phyloP scores from a whole-genome alignment of 53 echinoderm and acorn worm genomes.

The Apostichopus leukothele region DNA sequence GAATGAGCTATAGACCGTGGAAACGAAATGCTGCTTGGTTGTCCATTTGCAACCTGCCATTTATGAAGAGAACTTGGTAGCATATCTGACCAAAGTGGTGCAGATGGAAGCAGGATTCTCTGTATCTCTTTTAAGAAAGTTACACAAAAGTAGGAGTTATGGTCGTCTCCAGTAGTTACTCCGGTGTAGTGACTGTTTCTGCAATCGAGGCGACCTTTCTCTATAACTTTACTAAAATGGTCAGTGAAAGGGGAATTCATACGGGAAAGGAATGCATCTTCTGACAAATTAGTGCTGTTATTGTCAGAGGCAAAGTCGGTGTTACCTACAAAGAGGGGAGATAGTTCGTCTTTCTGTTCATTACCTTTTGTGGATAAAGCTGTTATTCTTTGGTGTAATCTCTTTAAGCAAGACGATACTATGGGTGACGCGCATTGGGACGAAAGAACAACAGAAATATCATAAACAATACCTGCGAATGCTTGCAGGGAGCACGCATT shows the following conservation, averaged over 20 bases:
- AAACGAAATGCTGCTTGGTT: neutral
- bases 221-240: neutral
- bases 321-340: neutral
- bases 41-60: neutral
- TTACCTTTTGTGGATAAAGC: neutral
- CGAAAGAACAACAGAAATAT: too few relatives aligned
- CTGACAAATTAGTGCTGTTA: neutral
- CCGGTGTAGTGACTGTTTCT: neutral
- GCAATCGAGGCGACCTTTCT: neutral
- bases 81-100: conserved; percentile 1
- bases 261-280: neutral
- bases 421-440: neutral
- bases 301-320: neutral
- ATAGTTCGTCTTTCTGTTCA: neutral
- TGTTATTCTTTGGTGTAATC: neutral
- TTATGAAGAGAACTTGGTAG: neutral
- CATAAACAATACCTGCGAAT: too few relatives aligned
- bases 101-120: conserved; percentile 2
- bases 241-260: neutral
- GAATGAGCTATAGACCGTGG: neutral
- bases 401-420: neutral
- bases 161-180: neutral
- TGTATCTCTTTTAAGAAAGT: neutral
- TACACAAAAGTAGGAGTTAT: neutral
- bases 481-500: too few relatives aligned